A percentile compares a stretch with the other conserved stretches of the same genome.
Conservation (phyloP, 2,888 invertebrate genomes). For the Antitype chi region DNA sequence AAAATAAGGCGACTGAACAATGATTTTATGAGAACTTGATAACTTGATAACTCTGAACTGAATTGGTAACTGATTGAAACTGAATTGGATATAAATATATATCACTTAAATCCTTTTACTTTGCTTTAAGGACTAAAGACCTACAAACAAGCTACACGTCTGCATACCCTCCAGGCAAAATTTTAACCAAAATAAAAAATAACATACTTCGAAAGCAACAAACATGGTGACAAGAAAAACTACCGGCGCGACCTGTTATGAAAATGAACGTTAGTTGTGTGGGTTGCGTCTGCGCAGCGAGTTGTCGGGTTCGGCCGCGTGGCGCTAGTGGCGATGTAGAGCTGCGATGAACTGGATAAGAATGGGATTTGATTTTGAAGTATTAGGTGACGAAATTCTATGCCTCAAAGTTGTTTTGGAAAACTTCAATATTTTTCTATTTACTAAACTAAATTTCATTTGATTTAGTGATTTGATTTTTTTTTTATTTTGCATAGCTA, state of each 20-base stretch:
- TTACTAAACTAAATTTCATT: background rate
- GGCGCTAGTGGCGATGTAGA: constrained; percentile 36
- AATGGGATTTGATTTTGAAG: background rate
- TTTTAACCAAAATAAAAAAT: constrained; percentile 51
- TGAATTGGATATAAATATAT: background rate
- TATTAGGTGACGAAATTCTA: background rate
- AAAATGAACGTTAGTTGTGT: constrained; percentile 68
- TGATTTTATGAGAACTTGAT: background rate
- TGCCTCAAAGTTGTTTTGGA: background rate
- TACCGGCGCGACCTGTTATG: constrained; percentile 69
- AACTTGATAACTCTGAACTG: background rate
- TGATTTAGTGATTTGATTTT: too few species aligned
- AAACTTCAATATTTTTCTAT: background rate
- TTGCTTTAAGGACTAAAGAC: too few species aligned
- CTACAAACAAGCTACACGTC: background rate
- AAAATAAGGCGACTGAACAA: background rate
- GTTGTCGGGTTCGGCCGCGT: constrained; percentile 31
- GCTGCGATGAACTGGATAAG: constrained; percentile 14
- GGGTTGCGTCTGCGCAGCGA: constrained; percentile 57
- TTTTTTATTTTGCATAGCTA: too few species aligned
- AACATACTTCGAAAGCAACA: constrained; percentile 60
- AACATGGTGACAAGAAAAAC: constrained; percentile 66
- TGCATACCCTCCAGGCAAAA: constrained; percentile 29
- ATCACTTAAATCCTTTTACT: background rate
- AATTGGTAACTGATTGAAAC: too few species aligned